Conservation (phyloP, 2,113 vertebrate genomes). For the Neomonachus schauinslandi region DNA sequence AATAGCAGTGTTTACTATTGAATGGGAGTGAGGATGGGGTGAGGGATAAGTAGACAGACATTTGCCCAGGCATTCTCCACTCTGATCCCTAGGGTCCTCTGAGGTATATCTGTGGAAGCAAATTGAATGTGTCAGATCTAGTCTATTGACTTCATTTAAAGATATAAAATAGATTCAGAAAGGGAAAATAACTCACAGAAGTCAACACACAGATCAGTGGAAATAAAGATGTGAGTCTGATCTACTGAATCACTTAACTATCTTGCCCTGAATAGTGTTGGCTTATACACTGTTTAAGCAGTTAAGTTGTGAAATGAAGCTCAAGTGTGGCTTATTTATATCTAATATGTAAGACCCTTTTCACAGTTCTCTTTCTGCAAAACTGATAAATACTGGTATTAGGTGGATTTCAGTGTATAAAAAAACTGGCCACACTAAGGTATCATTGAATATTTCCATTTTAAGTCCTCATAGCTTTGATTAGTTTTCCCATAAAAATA, state of each 20-base stretch:
- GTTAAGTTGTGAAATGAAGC: not conserved
- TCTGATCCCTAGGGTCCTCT: not conserved
- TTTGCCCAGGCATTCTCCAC: not conserved
- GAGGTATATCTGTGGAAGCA: not conserved
- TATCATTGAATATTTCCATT: not conserved
- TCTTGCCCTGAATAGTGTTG: not conserved
- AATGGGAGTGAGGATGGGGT: not conserved
- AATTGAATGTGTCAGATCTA: not conserved
- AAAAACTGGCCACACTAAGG: not conserved
- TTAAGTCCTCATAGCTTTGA: conserved; percentile 4
- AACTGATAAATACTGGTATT: not conserved
- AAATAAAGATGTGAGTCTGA: not conserved
- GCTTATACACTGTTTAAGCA: not conserved
- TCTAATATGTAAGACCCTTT: not conserved
- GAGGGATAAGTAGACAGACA: not conserved
- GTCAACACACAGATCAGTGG: not conserved
- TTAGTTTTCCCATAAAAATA: not conserved
- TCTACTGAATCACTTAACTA: not conserved
- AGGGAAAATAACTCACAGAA: not conserved
- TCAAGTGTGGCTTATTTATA: not conserved
- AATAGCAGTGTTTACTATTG: not conserved
- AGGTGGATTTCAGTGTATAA: not conserved
- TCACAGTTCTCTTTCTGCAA: not conserved
- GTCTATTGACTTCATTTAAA: not conserved
- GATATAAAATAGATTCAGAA: not conserved